Conservation (phyloP, 2,888 invertebrate species). For the Drosophila koepferae region DNA sequence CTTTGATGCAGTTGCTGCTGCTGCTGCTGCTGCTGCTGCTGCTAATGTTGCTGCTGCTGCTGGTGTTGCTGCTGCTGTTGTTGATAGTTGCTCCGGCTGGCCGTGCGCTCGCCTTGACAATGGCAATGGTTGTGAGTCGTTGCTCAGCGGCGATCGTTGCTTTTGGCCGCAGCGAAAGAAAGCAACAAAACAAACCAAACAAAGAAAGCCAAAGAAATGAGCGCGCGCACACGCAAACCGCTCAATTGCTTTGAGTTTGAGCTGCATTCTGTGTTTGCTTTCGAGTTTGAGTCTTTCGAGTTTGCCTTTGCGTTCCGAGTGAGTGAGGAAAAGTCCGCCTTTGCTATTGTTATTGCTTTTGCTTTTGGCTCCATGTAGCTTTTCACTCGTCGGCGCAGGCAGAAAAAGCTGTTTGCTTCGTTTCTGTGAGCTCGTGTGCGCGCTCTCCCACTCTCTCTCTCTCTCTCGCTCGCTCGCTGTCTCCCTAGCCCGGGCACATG, state of each 20-base stretch:
- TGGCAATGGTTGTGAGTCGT: conserved; percentile 81
- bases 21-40: conserved; percentile 46
- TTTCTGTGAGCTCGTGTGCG: conserved; percentile 16
- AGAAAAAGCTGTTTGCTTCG: conserved; percentile 38
- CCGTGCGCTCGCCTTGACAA: conserved; percentile 84
- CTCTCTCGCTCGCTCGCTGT: conserved; percentile 16
- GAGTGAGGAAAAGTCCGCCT: conserved; percentile 25
- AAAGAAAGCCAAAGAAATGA: conserved; percentile 79
- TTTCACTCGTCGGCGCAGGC: conserved; percentile 40
- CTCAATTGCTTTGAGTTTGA: conserved; percentile 58
- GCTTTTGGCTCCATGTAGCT: conserved; percentile 18
- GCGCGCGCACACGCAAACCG: conserved; percentile 57
- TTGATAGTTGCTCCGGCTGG: conserved; percentile 63
- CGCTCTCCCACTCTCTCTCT: conserved; percentile 29
- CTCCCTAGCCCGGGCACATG: background rate
- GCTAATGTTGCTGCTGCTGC: conserved; percentile 30
- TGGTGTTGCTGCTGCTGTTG: conserved; percentile 38
- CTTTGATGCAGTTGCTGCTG: conserved; percentile 74
- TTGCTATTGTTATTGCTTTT: conserved; percentile 4
- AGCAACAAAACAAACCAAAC: conserved; percentile 66
- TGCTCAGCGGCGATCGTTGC: conserved; percentile 58
- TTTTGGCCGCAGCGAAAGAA: conserved; percentile 69
- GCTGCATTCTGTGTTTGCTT: conserved; percentile 45
- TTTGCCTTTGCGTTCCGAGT: conserved; percentile 19
- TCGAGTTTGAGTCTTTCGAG: conserved; percentile 27